Evolutionary conservation across 2,888 invertebrate genomes (phyloP), one percentile per base, ranked within the genome.

Genomic region (Cephus sareptanus): DNA sequence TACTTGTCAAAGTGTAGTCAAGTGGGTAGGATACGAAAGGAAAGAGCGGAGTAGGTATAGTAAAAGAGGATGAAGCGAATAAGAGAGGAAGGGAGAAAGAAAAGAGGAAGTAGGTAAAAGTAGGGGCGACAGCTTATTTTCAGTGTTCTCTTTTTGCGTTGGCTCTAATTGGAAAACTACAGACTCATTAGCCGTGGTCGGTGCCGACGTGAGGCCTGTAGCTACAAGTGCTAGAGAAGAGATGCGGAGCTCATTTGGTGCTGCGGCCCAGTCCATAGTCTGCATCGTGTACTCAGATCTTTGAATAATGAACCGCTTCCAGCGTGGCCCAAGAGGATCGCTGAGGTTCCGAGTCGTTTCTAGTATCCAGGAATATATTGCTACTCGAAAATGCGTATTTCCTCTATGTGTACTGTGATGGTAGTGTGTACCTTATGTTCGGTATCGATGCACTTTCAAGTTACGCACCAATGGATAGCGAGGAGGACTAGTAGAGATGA

Each of bases 271-370:
- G 71, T 15, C 13, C 12, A 34, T 34, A 34, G 71, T 33, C 33
- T 31, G 83, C 82, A 83, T 83, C 79, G 85, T 84, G 83, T 85
- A 83, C 86, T 82, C 81, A 84, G 85, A 84, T 87, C 86, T 87
- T 87, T 86, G 83, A 84, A 86, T 88, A 88, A 88, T 87, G 87
- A 88, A 87, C 85, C 84, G 86, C 88, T 87, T 79, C 79, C 83
- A 83, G 85, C 84, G 81, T 78, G 80, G 79, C 76, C 77, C 79
- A 74, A 79, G 77, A 77, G 79, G 73, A 30, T 34, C 23, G 40
- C 23, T n/a, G 34, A 3, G 23, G 56, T 56, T 23, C 56, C 23
- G 6, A 56, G 56, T 56, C 56, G 56, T 56, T 56, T 56, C 23
- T 56, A 56, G 56, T 23, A 56, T 23, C 56, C 15, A 56, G 9